These are phyloP conservation scores for Orthonevra nobilis DNA, from an alignment of 2,888 invertebrate genomes.

Conservation along the genomic window DNA sequence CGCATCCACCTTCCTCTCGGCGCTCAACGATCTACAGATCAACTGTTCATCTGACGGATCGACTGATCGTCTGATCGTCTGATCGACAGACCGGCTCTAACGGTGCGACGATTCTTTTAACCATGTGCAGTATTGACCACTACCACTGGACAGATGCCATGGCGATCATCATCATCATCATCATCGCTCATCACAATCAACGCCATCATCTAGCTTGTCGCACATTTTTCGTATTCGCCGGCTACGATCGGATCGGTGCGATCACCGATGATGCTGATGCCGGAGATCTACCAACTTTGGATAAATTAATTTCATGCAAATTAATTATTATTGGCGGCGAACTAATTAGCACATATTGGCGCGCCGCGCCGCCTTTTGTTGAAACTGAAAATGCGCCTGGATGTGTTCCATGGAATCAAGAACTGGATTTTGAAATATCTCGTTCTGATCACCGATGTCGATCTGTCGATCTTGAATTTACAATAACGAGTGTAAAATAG, in stretches of 20 bases:
- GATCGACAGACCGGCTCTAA: not conserved
- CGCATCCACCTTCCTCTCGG: not conserved
- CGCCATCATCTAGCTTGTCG: slow-evolving; percentile 46
- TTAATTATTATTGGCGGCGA: slow-evolving; percentile 60
- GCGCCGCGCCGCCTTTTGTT: slow-evolving; percentile 1
- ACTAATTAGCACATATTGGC: slow-evolving; percentile 59
- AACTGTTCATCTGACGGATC: not conserved
- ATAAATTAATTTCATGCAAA: slow-evolving; percentile 61
- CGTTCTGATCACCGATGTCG: not conserved
- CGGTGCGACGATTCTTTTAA: slow-evolving; percentile 4
- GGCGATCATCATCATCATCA: slow-evolving; percentile 19
- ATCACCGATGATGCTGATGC: slow-evolving; percentile 36
- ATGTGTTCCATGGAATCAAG: not conserved
- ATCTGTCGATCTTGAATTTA: not conserved
- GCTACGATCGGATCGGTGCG: slow-evolving; percentile 32
- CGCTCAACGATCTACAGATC: too few species aligned
- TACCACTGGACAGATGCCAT: slow-evolving; percentile 4
- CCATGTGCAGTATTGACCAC: slow-evolving; percentile 27
- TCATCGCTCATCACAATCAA: slow-evolving; percentile 29
- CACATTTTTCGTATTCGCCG: not conserved
- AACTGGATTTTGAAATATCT: slow-evolving; percentile 47
- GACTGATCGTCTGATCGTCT: slow-evolving; percentile 13
- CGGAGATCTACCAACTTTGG: slow-evolving; percentile 9
- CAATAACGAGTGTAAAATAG: not conserved
- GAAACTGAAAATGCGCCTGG: slow-evolving; percentile 16